Evolutionary conservation across 2,888 invertebrate genomes (phyloP).

Genomic region (Frankliniella intonsa): DNA sequence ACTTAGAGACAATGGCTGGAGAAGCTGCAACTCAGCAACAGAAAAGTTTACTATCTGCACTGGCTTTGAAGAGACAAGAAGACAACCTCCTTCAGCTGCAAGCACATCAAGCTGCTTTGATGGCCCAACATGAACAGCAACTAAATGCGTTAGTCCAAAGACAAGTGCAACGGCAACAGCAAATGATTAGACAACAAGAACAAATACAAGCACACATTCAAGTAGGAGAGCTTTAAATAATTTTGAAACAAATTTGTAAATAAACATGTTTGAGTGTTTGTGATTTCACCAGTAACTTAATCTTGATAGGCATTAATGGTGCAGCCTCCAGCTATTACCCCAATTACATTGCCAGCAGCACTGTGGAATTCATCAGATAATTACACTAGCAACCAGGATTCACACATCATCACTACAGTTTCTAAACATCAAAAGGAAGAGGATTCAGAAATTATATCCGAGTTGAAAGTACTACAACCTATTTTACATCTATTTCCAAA

Average conservation of each 20-base stretch:
- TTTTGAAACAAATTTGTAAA: neutral
- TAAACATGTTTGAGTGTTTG: neutral
- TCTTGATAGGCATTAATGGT: neutral
- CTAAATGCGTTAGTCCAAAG: neutral
- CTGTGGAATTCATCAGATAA: neutral
- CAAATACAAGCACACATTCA: conserved; percentile 11
- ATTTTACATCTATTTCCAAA: too few species aligned
- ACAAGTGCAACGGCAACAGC: neutral
- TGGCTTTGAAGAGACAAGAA: neutral
- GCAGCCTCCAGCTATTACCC: neutral
- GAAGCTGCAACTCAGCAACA: conserved; percentile 2
- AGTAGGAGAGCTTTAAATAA: neutral
- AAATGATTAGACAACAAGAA: neutral
- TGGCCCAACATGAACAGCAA: neutral
- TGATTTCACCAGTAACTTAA: neutral
- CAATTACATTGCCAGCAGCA: neutral
- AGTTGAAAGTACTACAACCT: neutral
- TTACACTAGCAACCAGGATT: neutral
- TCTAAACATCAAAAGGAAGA: neutral
- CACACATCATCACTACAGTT: neutral
- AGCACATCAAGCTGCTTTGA: neutral
- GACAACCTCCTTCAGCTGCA: neutral
- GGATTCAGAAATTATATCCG: neutral
- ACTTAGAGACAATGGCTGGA: neutral
- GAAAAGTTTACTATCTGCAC: neutral